Conservation (phyloP, 30 jellyfish, hydroid and myxozoan genomes). For the Turritopsis rubra region DNA sequence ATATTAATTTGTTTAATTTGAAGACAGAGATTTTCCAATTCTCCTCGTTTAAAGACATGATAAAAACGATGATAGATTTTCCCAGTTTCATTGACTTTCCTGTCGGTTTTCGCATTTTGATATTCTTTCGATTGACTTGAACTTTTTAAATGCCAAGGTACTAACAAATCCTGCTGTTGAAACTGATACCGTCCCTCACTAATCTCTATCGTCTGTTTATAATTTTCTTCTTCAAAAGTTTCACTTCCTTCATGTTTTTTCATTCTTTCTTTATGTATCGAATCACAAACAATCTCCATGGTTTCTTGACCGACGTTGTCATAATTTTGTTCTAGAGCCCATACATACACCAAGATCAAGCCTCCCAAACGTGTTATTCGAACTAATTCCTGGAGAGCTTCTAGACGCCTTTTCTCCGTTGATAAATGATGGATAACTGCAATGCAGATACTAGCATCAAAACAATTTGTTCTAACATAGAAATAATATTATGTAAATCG, state of each 20-base stretch:
- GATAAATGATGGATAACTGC: constrained; percentile 97
- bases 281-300: background rate
- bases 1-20: constrained; percentile 28
- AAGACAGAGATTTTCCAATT: constrained; percentile 58
- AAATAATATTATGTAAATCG: background rate
- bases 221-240: background rate
- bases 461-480: constrained; percentile 46
- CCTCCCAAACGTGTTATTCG: constrained; percentile 65
- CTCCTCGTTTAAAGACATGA: constrained; percentile 80
- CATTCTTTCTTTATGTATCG: background rate
- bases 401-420: constrained; percentile 55
- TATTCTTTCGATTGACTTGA: background rate
- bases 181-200: constrained; percentile 56
- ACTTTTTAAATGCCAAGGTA: constrained; percentile 83
- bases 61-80: constrained; percentile 72
- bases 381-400: constrained; percentile 57
- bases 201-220: constrained; percentile 4
- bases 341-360: constrained; percentile 55
- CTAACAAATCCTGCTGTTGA: constrained; percentile 82
- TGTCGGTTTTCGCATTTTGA: background rate
- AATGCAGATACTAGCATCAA: constrained; percentile 84
- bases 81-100: constrained; percentile 7
- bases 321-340: constrained; percentile 82
- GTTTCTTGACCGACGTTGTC: background rate
- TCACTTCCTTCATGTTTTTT: background rate